Percentiles rank a stretch among this genome's conserved stretches.
Evolutionary conservation across 2,888 invertebrate species (phyloP).

Genomic region (Perizoma flavofasciatum): DNA sequence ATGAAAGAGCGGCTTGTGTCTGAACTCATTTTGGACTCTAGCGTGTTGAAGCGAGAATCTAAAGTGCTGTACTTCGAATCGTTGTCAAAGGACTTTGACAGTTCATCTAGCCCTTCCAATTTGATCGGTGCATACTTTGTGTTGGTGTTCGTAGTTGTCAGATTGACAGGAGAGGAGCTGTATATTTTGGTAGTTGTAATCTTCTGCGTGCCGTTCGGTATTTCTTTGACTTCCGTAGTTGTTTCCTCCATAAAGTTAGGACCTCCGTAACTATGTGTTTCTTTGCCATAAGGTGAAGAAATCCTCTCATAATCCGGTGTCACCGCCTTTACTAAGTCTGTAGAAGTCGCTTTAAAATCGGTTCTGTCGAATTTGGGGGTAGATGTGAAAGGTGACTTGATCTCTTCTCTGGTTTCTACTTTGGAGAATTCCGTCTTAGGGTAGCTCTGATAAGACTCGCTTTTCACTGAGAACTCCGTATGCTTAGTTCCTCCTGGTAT

Average conservation of each 20-base stretch:
- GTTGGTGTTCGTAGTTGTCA: slow-evolving; percentile 76
- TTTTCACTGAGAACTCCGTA: slow-evolving; percentile 68
- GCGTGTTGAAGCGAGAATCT: slow-evolving; percentile 74
- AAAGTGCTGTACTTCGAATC: slow-evolving; percentile 77
- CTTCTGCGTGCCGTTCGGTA: slow-evolving; percentile 83
- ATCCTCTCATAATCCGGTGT: slow-evolving; percentile 75
- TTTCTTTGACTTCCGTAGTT: slow-evolving; percentile 79
- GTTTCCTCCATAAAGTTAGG: slow-evolving; percentile 79
- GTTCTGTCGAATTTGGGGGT: slow-evolving; percentile 68
- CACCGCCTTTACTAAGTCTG: slow-evolving; percentile 67
- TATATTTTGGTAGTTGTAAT: slow-evolving; percentile 83
- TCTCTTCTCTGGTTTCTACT: slow-evolving; percentile 63
- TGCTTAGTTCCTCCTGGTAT: slow-evolving; percentile 76
- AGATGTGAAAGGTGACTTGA: slow-evolving; percentile 72
- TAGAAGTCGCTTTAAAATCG: slow-evolving; percentile 53
- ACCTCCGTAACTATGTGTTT: slow-evolving; percentile 67
- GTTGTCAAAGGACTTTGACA: slow-evolving; percentile 79
- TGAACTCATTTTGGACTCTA: slow-evolving; percentile 75
- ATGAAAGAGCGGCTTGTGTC: slow-evolving; percentile 79
- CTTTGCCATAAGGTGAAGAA: slow-evolving; percentile 73
- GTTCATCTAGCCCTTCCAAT: slow-evolving; percentile 79
- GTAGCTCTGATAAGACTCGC: slow-evolving; percentile 72
- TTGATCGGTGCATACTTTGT: slow-evolving; percentile 77
- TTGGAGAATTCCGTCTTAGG: slow-evolving; percentile 70
- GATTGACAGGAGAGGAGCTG: slow-evolving; percentile 81